Conservation (phyloP, 2,797 vertebrate genomes). For the Tauraco hartlaubi region DNA sequence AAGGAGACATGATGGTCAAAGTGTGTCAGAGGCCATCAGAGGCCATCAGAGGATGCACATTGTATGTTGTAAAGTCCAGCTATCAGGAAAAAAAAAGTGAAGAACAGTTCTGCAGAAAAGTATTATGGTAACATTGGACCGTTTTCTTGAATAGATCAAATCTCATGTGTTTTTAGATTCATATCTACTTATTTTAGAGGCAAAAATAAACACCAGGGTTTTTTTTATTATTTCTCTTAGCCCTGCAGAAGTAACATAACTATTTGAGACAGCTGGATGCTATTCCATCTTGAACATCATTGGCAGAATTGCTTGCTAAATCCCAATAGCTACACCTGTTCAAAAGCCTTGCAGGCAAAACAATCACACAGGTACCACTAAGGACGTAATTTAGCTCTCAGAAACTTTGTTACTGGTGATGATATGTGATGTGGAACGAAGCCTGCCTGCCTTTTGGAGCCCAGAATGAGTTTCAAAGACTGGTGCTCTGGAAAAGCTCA, state of each 20-base stretch:
- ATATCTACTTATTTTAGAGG: neutral
- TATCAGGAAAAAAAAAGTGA: neutral
- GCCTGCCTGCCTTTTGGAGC: neutral
- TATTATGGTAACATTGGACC: neutral
- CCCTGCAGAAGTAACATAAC: neutral
- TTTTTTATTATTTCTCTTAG: neutral
- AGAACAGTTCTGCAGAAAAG: neutral
- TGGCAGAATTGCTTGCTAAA: neutral
- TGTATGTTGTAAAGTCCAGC: neutral
- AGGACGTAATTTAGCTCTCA: slow-evolving; percentile 4
- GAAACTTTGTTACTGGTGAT: neutral
- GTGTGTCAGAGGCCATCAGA: neutral
- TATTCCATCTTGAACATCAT: neutral
- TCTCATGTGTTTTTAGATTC: neutral
- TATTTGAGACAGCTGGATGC: slow-evolving; percentile 33
- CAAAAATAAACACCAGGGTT: neutral
- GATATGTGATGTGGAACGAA: neutral
- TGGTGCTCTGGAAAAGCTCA: neutral
- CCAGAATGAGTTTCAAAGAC: neutral
- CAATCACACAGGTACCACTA: neutral
- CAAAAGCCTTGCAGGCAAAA: slow-evolving; percentile 42
- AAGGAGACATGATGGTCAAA: neutral
- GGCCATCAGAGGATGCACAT: neutral
- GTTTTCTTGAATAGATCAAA: neutral
- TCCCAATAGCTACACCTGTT: slow-evolving; percentile 36